phyloP scores from a whole-genome alignment of 2,113 vertebrate species.

The Variabilichromis moorii region DNA sequence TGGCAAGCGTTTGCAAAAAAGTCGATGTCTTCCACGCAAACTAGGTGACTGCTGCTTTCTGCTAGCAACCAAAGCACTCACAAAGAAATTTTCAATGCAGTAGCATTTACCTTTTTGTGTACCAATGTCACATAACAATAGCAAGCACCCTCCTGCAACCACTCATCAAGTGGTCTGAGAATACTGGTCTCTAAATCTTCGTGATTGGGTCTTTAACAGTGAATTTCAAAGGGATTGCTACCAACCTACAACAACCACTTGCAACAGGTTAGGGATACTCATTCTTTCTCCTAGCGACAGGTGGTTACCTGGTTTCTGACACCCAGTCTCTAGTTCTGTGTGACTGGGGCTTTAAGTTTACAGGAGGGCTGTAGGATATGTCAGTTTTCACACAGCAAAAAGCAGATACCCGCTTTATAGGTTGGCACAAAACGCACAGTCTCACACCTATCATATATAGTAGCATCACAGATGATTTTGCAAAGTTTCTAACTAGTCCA shows the following conservation, averaged over 20 bases:
- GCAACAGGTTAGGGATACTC: neutral
- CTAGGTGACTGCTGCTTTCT: neutral
- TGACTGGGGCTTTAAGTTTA: neutral
- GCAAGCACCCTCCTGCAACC: neutral
- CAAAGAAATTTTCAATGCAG: neutral
- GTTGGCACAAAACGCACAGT: neutral
- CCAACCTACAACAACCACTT: neutral
- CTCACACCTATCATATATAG: neutral
- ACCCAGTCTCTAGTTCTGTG: neutral
- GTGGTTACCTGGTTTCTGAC: neutral
- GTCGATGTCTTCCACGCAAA: neutral
- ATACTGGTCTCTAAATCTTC: neutral
- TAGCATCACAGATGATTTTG: neutral
- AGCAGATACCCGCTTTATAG: neutral
- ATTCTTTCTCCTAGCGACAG: neutral
- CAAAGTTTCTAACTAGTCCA: neutral
- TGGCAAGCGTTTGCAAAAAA: neutral
- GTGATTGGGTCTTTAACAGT: neutral
- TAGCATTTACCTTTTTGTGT: neutral
- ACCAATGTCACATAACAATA: neutral
- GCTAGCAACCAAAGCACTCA: neutral
- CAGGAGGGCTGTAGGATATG: neutral
- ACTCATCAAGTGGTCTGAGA: neutral
- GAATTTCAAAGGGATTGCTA: neutral
- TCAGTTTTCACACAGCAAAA: neutral